Evolutionary conservation across 1,140 invertebrate genomes (phyloP).

Genomic region (Brachionus rotundiformis): DNA sequence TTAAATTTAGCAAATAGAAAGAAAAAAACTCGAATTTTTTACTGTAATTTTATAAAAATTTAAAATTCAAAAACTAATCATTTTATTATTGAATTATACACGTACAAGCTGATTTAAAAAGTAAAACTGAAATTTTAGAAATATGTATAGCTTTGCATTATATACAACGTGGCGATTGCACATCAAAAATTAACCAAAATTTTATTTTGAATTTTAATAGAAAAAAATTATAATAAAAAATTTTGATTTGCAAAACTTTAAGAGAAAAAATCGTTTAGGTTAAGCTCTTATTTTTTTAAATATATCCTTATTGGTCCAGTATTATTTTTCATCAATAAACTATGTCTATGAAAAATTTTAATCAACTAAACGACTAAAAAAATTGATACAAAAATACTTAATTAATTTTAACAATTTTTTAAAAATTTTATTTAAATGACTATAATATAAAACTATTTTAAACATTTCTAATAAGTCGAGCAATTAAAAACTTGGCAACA

Average conservation of each 20-base stretch:
- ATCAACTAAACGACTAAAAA: neutral
- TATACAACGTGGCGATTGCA: constrained; percentile 43
- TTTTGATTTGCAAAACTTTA: neutral
- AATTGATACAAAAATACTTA: neutral
- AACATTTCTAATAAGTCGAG: constrained; percentile 6
- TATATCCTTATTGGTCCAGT: no score
- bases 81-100: constrained; percentile 17
- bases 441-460: neutral
- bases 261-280: neutral
- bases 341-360: neutral
- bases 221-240: constrained; percentile 34
- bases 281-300: neutral
- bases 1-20: no score
- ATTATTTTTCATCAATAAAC: no score
- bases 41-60: constrained; percentile 7
- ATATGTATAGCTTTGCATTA: constrained; percentile 8
- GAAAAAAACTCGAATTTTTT: neutral
- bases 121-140: constrained; percentile 18
- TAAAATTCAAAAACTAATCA: constrained; percentile 27
- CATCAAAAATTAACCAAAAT: neutral
- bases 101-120: neutral
- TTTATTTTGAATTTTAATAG: neutral
- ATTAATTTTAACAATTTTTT: neutral
- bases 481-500: constrained; percentile 24
- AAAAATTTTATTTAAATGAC: constrained; percentile 23